Conservation (phyloP, 92 coral and sea anemone species). For the Phenganax stokvisi region DNA sequence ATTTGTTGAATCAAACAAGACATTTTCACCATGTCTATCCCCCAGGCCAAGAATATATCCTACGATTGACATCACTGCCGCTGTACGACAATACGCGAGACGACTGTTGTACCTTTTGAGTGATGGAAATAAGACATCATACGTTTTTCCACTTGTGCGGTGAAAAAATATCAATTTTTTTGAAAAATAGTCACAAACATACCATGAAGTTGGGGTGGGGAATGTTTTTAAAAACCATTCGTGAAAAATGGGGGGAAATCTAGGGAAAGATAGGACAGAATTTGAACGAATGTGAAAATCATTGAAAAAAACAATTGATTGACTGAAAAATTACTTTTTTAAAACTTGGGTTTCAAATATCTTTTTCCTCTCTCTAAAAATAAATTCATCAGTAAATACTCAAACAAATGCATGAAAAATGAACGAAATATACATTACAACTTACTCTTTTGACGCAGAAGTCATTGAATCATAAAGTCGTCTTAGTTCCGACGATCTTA, state of each 20-base stretch:
- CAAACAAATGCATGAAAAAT: too few relatives aligned
- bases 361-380: conserved; percentile 63
- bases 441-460: conserved; percentile 79
- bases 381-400: neutral
- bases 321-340: conserved; percentile 55
- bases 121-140: neutral
- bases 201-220: conserved; percentile 97
- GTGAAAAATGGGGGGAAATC: conserved; percentile 88
- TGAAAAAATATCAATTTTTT: neutral
- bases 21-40: conserved; percentile 95
- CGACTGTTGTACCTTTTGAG: conserved; percentile 84
- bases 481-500: conserved; percentile 65
- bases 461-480: conserved; percentile 52
- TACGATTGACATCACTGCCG: conserved; percentile 98
- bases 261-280: conserved; percentile 1
- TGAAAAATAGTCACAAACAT: conserved; percentile 10
- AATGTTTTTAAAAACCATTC: conserved; percentile 92
- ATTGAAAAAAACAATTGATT: neutral
- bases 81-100: conserved; percentile 88
- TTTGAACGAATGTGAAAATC: neutral
- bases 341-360: conserved; percentile 69
- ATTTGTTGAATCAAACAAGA: conserved; percentile 84
- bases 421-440: neutral
- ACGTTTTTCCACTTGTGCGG: neutral
- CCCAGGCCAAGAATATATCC: conserved; percentile 96